Percentiles rank a stretch among this genome's conserved stretches.
Evolutionary conservation across 2,888 invertebrate genomes (phyloP).

Genomic region (Anorthoa munda): DNA sequence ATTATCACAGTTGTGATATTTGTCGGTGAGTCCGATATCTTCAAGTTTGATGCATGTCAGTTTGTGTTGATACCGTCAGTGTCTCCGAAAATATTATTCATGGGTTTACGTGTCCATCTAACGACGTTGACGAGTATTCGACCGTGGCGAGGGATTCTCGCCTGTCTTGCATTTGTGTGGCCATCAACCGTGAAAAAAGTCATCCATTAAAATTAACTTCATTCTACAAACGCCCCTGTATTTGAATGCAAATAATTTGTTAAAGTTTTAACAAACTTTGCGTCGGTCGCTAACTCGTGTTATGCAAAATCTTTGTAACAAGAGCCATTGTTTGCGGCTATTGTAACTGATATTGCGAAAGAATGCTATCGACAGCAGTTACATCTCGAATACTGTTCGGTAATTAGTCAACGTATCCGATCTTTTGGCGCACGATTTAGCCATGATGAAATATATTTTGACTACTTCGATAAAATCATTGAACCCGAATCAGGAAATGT

Average conservation of each 20-base stretch:
- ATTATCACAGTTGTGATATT: slow-evolving; percentile 8
- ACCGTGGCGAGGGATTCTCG: slow-evolving; percentile 69
- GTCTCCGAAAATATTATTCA: slow-evolving; percentile 64
- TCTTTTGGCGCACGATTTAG: slow-evolving; percentile 8
- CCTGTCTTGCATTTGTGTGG: slow-evolving; percentile 74
- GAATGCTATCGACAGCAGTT: slow-evolving; percentile 57
- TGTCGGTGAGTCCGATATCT: slow-evolving; percentile 4
- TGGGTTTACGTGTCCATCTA: slow-evolving; percentile 67
- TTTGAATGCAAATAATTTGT: slow-evolving; percentile 70
- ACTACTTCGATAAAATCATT: background rate
- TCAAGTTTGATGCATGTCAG: slow-evolving; percentile 18
- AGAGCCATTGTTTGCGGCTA: slow-evolving; percentile 59
- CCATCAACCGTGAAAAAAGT: slow-evolving; percentile 77
- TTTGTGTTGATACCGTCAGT: slow-evolving; percentile 44
- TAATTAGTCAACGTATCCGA: slow-evolving; percentile 43
- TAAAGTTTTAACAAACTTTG: slow-evolving; percentile 61
- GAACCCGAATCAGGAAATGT: background rate
- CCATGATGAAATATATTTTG: background rate
- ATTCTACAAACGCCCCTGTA: slow-evolving; percentile 65
- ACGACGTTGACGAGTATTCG: slow-evolving; percentile 70
- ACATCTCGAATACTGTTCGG: slow-evolving; percentile 50
- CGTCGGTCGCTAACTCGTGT: slow-evolving; percentile 46
- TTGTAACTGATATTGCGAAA: slow-evolving; percentile 59
- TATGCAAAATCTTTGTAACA: slow-evolving; percentile 65
- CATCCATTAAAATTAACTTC: slow-evolving; percentile 73